A percentile compares a stretch with the other conserved stretches of the same genome.
Conservation (phyloP, 2,888 invertebrate species). For the Asteroscopus sphinx region DNA sequence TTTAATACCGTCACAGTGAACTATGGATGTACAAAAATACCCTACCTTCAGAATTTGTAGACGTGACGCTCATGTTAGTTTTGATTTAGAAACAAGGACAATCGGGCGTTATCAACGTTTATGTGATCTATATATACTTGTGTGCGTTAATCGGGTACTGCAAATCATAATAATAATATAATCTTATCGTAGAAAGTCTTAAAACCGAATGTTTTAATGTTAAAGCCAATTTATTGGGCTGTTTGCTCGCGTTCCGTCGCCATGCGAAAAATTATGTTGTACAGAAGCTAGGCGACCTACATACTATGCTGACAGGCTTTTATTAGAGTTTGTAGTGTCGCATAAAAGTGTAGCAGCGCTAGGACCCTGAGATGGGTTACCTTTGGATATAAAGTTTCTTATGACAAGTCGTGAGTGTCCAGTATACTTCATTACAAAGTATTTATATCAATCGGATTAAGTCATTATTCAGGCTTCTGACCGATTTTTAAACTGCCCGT, state of each 20-base stretch:
- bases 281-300: slow-evolving; percentile 27
- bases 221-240: slow-evolving; percentile 30
- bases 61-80: slow-evolving; percentile 1
- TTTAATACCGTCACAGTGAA: slow-evolving; percentile 1
- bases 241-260: slow-evolving; percentile 20
- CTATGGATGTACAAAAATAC: slow-evolving; percentile 15
- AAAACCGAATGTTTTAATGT: slow-evolving; percentile 1
- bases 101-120: neutral
- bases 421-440: neutral
- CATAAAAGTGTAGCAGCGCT: neutral
- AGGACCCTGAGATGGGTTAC: neutral
- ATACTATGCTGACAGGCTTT: slow-evolving; percentile 18
- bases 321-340: slow-evolving; percentile 5
- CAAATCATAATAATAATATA: slow-evolving; percentile 12
- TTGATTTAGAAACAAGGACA: slow-evolving; percentile 3
- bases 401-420: neutral
- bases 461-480: no score
- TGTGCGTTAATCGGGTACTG: slow-evolving; percentile 5
- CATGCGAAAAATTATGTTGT: slow-evolving; percentile 17
- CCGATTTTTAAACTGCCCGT: no score
- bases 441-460: neutral
- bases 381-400: neutral
- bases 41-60: neutral
- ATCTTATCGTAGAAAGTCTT: slow-evolving; percentile 28
- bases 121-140: neutral